Evolutionary conservation across 1,140 invertebrate genomes (phyloP).

Genomic region (Andricus grossulariae): DNA sequence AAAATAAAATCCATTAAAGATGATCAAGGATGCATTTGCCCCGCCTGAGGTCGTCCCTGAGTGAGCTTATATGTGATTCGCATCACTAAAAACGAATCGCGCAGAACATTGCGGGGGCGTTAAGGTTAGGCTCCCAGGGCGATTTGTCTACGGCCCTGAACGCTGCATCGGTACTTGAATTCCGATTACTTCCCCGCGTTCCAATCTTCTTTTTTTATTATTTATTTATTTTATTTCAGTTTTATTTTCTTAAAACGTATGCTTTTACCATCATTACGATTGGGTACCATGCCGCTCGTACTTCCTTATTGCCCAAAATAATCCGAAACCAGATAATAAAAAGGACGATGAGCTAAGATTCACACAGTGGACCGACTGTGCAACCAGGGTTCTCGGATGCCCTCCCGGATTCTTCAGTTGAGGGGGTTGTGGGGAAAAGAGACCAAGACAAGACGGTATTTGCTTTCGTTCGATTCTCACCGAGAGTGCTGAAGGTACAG

Average conservation of each 20-base stretch:
- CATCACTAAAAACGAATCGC: conserved; percentile 2
- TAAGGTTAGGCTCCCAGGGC: conserved; percentile 17
- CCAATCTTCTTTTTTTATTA: background rate
- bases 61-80: background rate
- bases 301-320: conserved; percentile 54
- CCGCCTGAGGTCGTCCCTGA: conserved; percentile 19
- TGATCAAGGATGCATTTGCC: conserved; percentile 6
- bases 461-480: background rate
- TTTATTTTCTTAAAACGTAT: background rate
- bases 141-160: conserved; percentile 31
- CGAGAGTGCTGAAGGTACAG: background rate
- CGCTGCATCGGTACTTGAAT: conserved; percentile 28
- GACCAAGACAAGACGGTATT: background rate
- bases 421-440: too few species aligned
- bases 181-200: conserved; percentile 14
- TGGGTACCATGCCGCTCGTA: conserved; percentile 30
- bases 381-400: conserved; percentile 3
- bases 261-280: conserved; percentile 38
- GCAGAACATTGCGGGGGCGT: conserved; percentile 30
- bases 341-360: conserved; percentile 49
- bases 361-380: conserved; percentile 2
- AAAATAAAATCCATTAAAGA: conserved; percentile 21
- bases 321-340: conserved; percentile 54
- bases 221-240: background rate
- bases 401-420: conserved; percentile 9